Percentiles rank a stretch among this genome's conserved stretches.
Evolutionary conservation across 1,140 invertebrate species (phyloP).

Genomic region (Adoxophyes honmai): DNA sequence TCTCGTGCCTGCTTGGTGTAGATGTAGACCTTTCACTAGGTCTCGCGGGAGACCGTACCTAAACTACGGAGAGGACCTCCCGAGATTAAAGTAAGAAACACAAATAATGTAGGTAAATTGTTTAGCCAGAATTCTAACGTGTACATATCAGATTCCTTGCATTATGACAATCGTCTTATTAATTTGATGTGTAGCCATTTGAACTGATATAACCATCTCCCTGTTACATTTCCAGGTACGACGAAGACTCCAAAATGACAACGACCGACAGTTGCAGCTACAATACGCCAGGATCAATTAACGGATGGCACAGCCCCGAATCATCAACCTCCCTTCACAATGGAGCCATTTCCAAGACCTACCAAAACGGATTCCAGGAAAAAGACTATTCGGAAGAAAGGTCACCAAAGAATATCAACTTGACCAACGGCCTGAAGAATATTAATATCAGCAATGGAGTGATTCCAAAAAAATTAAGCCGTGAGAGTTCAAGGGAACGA

Average conservation of each 20-base stretch:
- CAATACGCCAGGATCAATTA: constrained; percentile 71
- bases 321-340: constrained; percentile 56
- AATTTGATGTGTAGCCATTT: too few relatives aligned
- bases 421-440: constrained; percentile 63
- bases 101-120: too few relatives aligned
- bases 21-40: too few relatives aligned
- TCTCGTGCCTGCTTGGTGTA: too few relatives aligned
- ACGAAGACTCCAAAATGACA: constrained; percentile 76
- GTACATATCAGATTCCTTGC: too few relatives aligned
- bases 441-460: constrained; percentile 67
- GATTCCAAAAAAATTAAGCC: constrained; percentile 56
- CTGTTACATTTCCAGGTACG: constrained; percentile 63
- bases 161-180: too few relatives aligned
- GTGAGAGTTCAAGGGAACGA: constrained; percentile 54
- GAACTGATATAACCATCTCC: too few relatives aligned
- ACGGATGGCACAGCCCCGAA: constrained; percentile 74
- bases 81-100: too few relatives aligned
- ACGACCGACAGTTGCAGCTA: constrained; percentile 72
- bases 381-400: constrained; percentile 45
- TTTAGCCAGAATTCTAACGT: too few relatives aligned
- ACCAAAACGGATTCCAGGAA: constrained; percentile 53
- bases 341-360: constrained; percentile 64
- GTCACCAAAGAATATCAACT: constrained; percentile 68
- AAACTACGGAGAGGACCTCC: too few relatives aligned
- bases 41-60: too few relatives aligned